A percentile compares a stretch with the other conserved stretches of the same genome.
Evolutionary conservation across 2,797 vertebrate species (phyloP).

Genomic region (Enoplosus armatus): DNA sequence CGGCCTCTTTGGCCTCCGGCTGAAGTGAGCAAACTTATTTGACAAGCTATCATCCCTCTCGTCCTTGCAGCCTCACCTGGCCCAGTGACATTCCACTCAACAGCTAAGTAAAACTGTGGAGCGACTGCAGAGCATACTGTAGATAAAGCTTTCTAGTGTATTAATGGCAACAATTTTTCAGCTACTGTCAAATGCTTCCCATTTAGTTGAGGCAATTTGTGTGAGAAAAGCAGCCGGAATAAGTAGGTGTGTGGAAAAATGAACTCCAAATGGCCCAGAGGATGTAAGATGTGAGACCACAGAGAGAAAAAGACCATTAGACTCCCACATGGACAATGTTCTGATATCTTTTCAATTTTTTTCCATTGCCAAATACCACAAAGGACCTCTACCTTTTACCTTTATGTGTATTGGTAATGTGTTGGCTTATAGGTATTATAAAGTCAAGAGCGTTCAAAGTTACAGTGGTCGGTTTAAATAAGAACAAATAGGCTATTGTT

Average conservation of each 20-base stretch:
- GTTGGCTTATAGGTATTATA: not conserved
- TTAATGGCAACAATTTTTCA: conserved; percentile 48
- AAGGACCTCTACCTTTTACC: not conserved
- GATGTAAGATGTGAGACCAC: not conserved
- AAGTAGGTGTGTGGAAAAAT: conserved; percentile 31
- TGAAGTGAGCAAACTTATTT: conserved; percentile 51
- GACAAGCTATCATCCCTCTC: conserved; percentile 52
- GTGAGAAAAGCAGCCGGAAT: conserved; percentile 20
- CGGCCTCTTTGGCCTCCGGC: conserved; percentile 22
- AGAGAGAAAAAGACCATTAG: conserved; percentile 23
- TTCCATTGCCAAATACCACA: conserved; percentile 1
- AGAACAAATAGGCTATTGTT: not conserved
- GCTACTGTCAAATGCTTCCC: conserved; percentile 23
- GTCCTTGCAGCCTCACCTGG: conserved; percentile 42
- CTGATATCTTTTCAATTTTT: not conserved
- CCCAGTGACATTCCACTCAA: conserved; percentile 30
- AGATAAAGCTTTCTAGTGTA: conserved; percentile 5
- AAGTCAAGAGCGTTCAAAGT: not conserved
- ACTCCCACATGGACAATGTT: conserved; percentile 3
- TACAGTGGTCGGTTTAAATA: conserved; percentile 7
- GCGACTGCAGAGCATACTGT: not conserved
- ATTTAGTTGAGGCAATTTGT: conserved; percentile 18
- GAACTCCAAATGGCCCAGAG: conserved; percentile 14
- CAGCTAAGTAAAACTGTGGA: not conserved
- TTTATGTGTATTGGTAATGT: not conserved